Evolutionary conservation across 2,888 invertebrate species (phyloP), one percentile per base, ranked within the genome.

Genomic region (Acleris holmiana): DNA sequence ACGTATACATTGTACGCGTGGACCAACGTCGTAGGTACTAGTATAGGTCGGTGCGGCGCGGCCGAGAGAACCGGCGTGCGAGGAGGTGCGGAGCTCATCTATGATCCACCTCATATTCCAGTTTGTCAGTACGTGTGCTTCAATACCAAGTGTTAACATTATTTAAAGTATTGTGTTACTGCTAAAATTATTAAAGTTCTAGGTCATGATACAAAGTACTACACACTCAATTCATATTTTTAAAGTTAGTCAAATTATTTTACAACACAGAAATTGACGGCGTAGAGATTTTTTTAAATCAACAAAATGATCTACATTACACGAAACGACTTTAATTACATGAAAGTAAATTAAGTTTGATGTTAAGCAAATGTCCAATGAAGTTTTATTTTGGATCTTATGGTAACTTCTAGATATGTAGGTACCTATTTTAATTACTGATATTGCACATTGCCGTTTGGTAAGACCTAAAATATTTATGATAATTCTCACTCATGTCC

Each of bases 401-500:
- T n/a, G 6, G 17, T 44, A 44, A 44, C n/a, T 51, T 21, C 18
- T n/a, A 25, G 53, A 53, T 53, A 53, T 53, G 29, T 53, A 29
- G 29, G 29, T 29, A 29, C 29, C 29, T 29, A n/a, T 44, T 44
- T n/a, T 44, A 17, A 44, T 5, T 44, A 44, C n/a, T 44, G 15
- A 44, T 44, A 44, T 17, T n/a, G 17, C 17, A 17, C n/a, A 44
- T 44, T 44, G 44, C 44, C 2, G 19, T 41, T 18, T 19, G 6
- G 40, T 3, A 23, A 35, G 41, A 13, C n/a, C 15, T 21, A n/a
- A 50, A 25, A 48, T 29, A 54, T 58, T 56, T 18, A 54, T 88
- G 91, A 91, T 91, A 92, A 91, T 92, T 91, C 89, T 90, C 91
- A 89, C 89, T 76, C 82, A 91, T 92, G 91, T 91, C 91, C 91